A percentile compares a stretch with the other conserved stretches of the same genome.
These are phyloP conservation scores for Nysson spinosus DNA, from an alignment of 2,888 invertebrate species.

Conservation along the genomic window DNA sequence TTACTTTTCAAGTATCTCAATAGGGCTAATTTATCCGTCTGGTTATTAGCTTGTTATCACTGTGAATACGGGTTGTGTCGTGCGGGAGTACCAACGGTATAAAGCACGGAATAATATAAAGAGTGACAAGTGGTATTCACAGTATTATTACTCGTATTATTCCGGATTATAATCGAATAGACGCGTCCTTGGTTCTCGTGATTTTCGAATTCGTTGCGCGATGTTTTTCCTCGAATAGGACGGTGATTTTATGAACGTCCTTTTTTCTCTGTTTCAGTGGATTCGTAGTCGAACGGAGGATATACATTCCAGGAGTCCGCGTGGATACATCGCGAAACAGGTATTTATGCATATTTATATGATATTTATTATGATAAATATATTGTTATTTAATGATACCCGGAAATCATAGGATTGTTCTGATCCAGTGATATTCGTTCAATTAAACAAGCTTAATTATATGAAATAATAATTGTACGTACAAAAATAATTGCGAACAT, in stretches of 20 bases:
- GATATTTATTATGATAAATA: too few relatives aligned
- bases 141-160: conserved; percentile 38
- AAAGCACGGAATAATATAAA: conserved; percentile 32
- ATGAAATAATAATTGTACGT: too few relatives aligned
- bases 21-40: conserved; percentile 55
- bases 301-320: conserved; percentile 26
- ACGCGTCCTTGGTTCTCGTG: conserved; percentile 1
- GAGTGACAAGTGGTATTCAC: conserved; percentile 43
- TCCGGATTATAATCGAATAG: conserved; percentile 34
- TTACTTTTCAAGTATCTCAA: conserved; percentile 59
- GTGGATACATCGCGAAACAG: conserved; percentile 49
- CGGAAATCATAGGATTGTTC: too few relatives aligned
- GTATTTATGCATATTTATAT: too few relatives aligned
- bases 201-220: not conserved
- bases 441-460: too few relatives aligned
- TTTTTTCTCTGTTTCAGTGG: conserved; percentile 49
- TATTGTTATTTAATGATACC: too few relatives aligned
- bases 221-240: conserved; percentile 7
- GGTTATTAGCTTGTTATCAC: conserved; percentile 54
- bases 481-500: too few relatives aligned
- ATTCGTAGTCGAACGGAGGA: conserved; percentile 37
- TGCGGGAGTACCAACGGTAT: conserved; percentile 42
- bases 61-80: conserved; percentile 41
- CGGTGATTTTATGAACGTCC: conserved; percentile 7
- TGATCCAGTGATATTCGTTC: too few relatives aligned